These are phyloP conservation scores for Trachurus trachurus DNA, from an alignment of 2,797 vertebrate genomes.

Conservation along the genomic window DNA sequence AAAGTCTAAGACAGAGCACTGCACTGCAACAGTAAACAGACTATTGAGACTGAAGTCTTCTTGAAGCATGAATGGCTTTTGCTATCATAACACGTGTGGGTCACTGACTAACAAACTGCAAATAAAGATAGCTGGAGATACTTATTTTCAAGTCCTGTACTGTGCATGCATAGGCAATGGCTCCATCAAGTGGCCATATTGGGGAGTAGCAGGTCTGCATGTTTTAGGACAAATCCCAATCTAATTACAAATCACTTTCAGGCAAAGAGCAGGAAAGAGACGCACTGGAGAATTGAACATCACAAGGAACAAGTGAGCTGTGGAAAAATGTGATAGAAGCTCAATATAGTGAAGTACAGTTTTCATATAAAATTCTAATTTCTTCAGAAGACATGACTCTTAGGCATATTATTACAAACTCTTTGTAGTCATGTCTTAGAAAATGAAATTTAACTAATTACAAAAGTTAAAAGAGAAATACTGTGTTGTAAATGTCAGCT, in stretches of 20 bases:
- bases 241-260: slow-evolving; percentile 10
- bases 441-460: neutral
- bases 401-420: neutral
- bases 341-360: neutral
- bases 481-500: neutral
- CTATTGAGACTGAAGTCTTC: neutral
- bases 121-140: neutral
- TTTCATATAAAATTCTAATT: slow-evolving; percentile 11
- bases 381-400: neutral
- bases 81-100: neutral
- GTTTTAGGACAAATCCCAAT: slow-evolving; percentile 14
- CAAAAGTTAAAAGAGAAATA: neutral
- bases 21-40: neutral
- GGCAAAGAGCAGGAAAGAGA: neutral
- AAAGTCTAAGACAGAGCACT: neutral
- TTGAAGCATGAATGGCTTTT: neutral
- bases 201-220: neutral
- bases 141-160: neutral
- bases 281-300: slow-evolving; percentile 23
- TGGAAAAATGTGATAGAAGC: slow-evolving; percentile 6
- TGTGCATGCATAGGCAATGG: slow-evolving; percentile 41
- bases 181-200: slow-evolving; percentile 66
- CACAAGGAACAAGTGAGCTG: neutral
- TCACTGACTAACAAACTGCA: neutral
- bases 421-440: neutral